Conservation (phyloP, 2,113 vertebrate genomes). For the Mustela lutreola region DNA sequence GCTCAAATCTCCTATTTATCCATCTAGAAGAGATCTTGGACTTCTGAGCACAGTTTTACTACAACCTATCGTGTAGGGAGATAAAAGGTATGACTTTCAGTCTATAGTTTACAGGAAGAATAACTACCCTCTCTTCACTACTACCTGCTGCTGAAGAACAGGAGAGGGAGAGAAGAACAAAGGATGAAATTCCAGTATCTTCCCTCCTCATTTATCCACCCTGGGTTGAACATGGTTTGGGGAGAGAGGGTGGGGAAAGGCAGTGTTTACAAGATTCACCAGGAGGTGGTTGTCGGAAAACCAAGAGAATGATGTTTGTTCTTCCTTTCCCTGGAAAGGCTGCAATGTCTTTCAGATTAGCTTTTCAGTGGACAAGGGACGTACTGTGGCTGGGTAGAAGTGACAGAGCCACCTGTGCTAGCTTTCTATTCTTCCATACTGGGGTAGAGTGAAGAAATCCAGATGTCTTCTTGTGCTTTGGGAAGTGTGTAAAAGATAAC, state of each 20-base stretch:
- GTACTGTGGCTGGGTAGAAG: rapidly evolving
- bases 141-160: background rate
- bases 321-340: background rate
- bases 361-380: background rate
- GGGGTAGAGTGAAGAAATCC: background rate
- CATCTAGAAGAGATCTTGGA: background rate
- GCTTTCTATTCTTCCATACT: too few species aligned
- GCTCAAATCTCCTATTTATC: background rate
- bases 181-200: background rate
- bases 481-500: background rate
- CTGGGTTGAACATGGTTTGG: background rate
- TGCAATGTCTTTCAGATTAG: background rate
- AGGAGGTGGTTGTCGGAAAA: background rate
- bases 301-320: background rate
- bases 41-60: background rate
- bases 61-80: background rate
- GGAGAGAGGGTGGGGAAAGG: background rate
- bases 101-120: background rate
- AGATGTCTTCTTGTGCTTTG: background rate
- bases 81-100: background rate
- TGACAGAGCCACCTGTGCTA: background rate
- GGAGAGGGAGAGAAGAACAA: background rate
- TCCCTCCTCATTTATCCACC: background rate
- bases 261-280: too few species aligned
- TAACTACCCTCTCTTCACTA: too few species aligned